phyloP scores from a whole-genome alignment of 2,797 vertebrate species.

The Ceyx erithaca region DNA sequence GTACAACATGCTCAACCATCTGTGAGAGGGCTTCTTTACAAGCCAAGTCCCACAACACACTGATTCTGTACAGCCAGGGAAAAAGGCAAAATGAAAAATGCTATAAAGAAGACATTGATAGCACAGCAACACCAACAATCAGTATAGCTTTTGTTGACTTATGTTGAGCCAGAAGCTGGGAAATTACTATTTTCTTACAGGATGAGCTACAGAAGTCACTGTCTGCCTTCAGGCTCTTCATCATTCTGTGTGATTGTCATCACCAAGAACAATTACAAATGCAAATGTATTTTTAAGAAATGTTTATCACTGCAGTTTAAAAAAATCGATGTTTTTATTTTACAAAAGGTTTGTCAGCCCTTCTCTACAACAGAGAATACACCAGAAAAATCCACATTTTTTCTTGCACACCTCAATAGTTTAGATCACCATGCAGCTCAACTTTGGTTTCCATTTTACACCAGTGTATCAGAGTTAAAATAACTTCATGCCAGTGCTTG shows the following conservation, averaged over 20 bases:
- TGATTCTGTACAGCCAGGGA: background rate
- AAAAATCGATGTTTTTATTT: background rate
- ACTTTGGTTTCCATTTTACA: background rate
- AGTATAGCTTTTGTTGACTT: background rate
- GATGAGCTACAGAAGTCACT: background rate
- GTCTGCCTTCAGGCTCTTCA: background rate
- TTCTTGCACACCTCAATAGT: background rate
- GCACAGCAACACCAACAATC: background rate
- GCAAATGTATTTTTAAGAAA: background rate
- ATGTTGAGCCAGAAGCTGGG: background rate
- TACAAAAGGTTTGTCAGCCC: background rate
- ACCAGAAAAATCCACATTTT: background rate
- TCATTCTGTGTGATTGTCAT: background rate
- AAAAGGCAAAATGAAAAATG: background rate
- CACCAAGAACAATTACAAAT: background rate
- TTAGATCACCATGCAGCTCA: background rate
- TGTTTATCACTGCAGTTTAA: background rate
- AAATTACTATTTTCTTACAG: background rate
- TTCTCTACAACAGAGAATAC: background rate
- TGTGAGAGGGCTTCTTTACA: background rate
- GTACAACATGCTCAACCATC: background rate
- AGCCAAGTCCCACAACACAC: background rate
- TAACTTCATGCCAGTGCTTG: background rate
- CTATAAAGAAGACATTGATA: background rate
- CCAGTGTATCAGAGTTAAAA: background rate